Conservation (phyloP, 2,888 invertebrate genomes). For the Melieria picta region DNA sequence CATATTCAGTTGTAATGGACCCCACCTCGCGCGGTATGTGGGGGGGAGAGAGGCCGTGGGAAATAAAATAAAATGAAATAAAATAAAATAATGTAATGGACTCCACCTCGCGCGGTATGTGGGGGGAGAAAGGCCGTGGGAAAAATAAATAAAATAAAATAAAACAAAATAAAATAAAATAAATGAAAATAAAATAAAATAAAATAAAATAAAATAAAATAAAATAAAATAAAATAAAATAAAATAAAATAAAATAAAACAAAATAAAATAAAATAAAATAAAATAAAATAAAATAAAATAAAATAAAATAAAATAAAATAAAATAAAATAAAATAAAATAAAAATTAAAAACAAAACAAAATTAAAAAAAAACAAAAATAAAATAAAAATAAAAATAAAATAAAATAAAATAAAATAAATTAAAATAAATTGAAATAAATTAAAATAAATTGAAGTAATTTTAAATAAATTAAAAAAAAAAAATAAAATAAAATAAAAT, state of each 20-base stretch:
- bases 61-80: too few relatives aligned
- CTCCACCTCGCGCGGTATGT: too few relatives aligned
- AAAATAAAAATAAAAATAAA: neutral
- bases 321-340: neutral
- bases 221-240: neutral
- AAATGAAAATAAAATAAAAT: neutral
- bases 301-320: neutral
- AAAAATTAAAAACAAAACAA: neutral
- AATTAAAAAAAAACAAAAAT: too few relatives aligned
- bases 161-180: neutral
- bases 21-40: too few relatives aligned
- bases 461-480: too few relatives aligned
- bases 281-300: neutral
- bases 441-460: neutral
- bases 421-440: neutral
- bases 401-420: neutral
- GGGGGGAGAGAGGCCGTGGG: too few relatives aligned
- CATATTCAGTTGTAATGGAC: too few relatives aligned
- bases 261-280: neutral
- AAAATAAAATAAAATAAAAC: neutral
- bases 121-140: too few relatives aligned
- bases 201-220: neutral
- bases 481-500: neutral
- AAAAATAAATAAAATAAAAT: neutral
- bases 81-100: neutral